These are phyloP conservation scores for Magallana nippona DNA, from an alignment of 2,888 invertebrate genomes.

Conservation along the genomic window DNA sequence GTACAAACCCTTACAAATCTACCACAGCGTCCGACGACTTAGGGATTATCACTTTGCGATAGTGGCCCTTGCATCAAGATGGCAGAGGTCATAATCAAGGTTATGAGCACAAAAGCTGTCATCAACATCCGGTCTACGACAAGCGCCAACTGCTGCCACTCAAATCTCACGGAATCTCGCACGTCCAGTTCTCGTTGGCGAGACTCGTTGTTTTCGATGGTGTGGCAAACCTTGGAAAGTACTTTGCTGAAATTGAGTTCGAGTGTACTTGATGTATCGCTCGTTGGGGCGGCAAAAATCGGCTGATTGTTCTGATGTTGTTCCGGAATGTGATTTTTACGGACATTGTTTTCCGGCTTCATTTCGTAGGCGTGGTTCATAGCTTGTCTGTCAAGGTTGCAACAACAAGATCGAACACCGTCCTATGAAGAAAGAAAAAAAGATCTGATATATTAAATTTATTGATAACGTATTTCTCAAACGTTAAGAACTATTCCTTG, in stretches of 20 bases:
- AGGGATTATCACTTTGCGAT: background rate
- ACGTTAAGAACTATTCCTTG: no score
- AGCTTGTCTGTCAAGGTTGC: background rate
- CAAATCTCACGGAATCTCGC: constrained; percentile 88
- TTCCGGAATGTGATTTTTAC: background rate
- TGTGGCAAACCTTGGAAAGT: constrained; percentile 86
- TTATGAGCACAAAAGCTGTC: constrained; percentile 81
- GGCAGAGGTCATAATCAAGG: constrained; percentile 80
- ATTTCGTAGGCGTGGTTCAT: background rate
- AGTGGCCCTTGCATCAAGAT: constrained; percentile 66
- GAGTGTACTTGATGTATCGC: constrained; percentile 73
- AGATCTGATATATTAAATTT: no score
- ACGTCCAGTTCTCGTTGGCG: constrained; percentile 89
- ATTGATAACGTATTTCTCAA: no score
- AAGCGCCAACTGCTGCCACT: constrained; percentile 88
- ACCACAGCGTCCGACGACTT: no score
- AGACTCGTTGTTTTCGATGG: constrained; percentile 89
- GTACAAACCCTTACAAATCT: no score
- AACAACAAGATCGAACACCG: background rate
- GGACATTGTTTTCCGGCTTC: constrained; percentile 19
- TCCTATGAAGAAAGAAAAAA: background rate
- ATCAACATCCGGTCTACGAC: constrained; percentile 87
- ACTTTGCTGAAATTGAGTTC: constrained; percentile 86
- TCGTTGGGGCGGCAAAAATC: background rate
- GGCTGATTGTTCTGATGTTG: background rate